Percentiles rank a stretch among this genome's conserved stretches.
Evolutionary conservation across 2,888 invertebrate genomes (phyloP).

Genomic region (Tiliacea citrago): DNA sequence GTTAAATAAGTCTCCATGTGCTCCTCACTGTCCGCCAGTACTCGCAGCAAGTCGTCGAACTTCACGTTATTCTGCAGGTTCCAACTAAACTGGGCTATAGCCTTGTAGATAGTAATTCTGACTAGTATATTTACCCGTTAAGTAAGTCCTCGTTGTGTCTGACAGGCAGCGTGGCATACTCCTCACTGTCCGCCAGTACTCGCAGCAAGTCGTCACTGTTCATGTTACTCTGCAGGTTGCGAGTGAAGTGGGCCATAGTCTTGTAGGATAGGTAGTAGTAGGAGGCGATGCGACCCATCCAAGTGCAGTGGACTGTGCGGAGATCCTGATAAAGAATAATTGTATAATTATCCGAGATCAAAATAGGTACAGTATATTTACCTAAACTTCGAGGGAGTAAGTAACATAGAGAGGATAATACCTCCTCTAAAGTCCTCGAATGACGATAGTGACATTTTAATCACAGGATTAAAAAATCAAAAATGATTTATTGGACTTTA

Average conservation of each 20-base stretch:
- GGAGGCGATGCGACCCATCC: slow-evolving; percentile 98
- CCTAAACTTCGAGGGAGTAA: no score
- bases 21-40: slow-evolving; percentile 96
- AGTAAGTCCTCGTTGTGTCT: slow-evolving; percentile 99
- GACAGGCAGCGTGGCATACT: slow-evolving; percentile 98
- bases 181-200: slow-evolving; percentile 96
- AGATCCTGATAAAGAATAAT: slow-evolving; percentile 79
- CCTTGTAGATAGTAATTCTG: slow-evolving; percentile 91
- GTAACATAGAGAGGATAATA: no score
- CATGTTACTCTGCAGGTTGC: slow-evolving; percentile 92
- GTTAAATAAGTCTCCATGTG: slow-evolving; percentile 97
- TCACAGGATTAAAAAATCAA: no score
- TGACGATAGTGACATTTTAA: no score
- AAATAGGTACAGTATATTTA: no score
- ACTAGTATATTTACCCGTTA: slow-evolving; percentile 93
- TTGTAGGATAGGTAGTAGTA: slow-evolving; percentile 98
- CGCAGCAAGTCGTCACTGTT: slow-evolving; percentile 93
- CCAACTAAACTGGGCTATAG: slow-evolving; percentile 95
- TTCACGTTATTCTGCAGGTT: slow-evolving; percentile 92
- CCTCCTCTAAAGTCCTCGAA: no score
- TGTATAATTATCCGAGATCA: no score
- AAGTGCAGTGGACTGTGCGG: slow-evolving; percentile 91
- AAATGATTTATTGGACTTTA: no score
- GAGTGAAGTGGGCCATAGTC: slow-evolving; percentile 96
- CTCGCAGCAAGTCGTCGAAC: slow-evolving; percentile 93